Conservation (phyloP, 2,888 invertebrate genomes). For the Meganola albula region DNA sequence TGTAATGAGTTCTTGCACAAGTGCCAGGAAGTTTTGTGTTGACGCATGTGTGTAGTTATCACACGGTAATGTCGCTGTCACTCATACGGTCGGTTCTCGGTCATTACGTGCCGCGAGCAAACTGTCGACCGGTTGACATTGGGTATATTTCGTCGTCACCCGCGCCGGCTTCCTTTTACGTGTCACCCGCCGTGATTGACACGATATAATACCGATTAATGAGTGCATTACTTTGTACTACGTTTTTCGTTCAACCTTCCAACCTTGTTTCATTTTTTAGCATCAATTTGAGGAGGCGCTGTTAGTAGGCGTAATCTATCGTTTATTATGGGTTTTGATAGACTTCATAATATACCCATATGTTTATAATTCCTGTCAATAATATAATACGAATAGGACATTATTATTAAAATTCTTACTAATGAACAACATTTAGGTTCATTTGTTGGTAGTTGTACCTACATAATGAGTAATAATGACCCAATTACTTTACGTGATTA, state of each 20-base stretch:
- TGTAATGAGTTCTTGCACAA: constrained; percentile 30
- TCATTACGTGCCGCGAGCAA: constrained; percentile 40
- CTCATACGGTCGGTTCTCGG: constrained; percentile 39
- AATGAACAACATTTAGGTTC: constrained; percentile 35
- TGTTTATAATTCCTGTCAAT: too few relatives aligned
- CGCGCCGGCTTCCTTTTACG: constrained; percentile 49
- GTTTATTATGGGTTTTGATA: constrained; percentile 15
- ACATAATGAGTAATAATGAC: constrained; percentile 25
- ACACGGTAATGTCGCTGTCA: constrained; percentile 33
- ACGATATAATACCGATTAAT: constrained; percentile 34
- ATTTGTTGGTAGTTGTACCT: constrained; percentile 31
- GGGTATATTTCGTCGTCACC: constrained; percentile 45
- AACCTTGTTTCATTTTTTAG: constrained; percentile 34
- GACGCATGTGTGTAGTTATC: constrained; percentile 30
- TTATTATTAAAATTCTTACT: too few relatives aligned
- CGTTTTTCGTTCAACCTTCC: constrained; percentile 28
- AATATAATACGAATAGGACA: too few relatives aligned
- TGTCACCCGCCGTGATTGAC: constrained; percentile 43
- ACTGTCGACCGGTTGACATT: constrained; percentile 51
- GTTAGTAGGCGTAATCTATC: too few relatives aligned
- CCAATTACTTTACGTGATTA: constrained; percentile 28
- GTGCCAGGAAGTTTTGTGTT: constrained; percentile 35
- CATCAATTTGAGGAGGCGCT: constrained; percentile 28
- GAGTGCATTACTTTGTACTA: constrained; percentile 29
- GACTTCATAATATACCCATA: constrained; percentile 2